Conservation (phyloP, 2,113 vertebrate species). For the Cervus canadensis region DNA sequence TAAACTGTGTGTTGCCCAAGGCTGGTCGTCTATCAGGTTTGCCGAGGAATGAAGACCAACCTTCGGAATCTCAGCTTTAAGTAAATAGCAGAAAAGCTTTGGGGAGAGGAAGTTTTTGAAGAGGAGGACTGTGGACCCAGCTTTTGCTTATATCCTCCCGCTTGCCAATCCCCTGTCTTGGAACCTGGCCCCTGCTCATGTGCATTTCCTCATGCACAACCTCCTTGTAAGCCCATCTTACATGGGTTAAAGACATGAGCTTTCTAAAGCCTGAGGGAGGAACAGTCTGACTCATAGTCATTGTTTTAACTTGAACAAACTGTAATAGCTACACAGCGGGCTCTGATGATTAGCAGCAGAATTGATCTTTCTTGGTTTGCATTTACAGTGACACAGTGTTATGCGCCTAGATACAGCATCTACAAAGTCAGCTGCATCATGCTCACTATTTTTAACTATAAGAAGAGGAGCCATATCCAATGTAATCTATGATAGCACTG, state of each 20-base stretch:
- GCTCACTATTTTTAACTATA: conserved; percentile 7
- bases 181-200: conserved; percentile 25
- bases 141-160: background rate
- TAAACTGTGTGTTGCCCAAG: conserved; percentile 74
- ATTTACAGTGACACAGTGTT: background rate
- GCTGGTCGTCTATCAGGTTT: conserved; percentile 75
- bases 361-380: conserved; percentile 57
- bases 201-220: background rate
- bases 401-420: conserved; percentile 6
- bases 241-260: background rate
- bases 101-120: conserved; percentile 30
- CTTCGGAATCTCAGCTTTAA: conserved; percentile 54
- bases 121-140: background rate
- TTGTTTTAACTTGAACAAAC: conserved; percentile 50
- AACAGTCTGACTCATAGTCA: conserved; percentile 53
- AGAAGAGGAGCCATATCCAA: background rate
- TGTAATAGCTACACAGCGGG: conserved; percentile 15
- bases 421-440: background rate
- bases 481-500: background rate
- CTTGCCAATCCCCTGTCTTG: conserved; percentile 25
- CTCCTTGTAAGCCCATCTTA: background rate
- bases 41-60: conserved; percentile 50
- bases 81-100: conserved; percentile 59
- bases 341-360: conserved; percentile 50
- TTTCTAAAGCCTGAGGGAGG: conserved; percentile 51